Base-by-base conservation (phyloP, 64 coral and sea anemone genomes). In the Montipora efflorescens region DNA sequence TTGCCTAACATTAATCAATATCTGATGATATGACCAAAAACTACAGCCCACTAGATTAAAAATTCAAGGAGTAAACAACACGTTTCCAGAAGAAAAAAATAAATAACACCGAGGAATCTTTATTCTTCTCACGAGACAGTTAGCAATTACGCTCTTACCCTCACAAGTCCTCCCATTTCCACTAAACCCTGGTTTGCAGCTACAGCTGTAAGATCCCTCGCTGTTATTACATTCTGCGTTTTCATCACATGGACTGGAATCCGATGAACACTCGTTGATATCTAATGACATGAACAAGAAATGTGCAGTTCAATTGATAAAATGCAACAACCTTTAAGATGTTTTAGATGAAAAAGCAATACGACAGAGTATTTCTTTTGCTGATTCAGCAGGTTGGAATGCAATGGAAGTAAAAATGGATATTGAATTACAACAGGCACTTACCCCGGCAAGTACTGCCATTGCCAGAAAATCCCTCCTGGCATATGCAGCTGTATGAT, bases 191-290 rank as follows among this genome's bases (percentile, higher is more conserved):
- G 25, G 76, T 13, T 22, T 81, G 46, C 89, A 91, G 23, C 48
- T 73, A n/a, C 89, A 91, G 8, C 28, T 67, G 59, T 69, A 70
- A 12, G 89, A 91, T 9, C 76, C 76, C 2, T 49, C 4, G 10
- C 75, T 91, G 89, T 91, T 91, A 28, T 20, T 81, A 28, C 89
- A 91, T 3, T 67, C 79, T 21, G 77, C 89, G 51, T 80, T 70
- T 25, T 12, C 25, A 69, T 82, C 66, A 58, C 89, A 91, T 14
- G 36, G 74, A 76, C 9, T 46, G 19, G 22, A n/a, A n/a, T 43
- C 91, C 47, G 66, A 15, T 3, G 48, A 82, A 47, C 89, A 91
- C 79, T 91, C 88, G 59, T 90, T 28, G 19, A 90, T 73, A 53
- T 91, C 77, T 91, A 7, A 45, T 36, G 36, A 36, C 36, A 36